Evolutionary conservation across 1,140 invertebrate species (phyloP).

Genomic region (Leguminivora glycinivorella): DNA sequence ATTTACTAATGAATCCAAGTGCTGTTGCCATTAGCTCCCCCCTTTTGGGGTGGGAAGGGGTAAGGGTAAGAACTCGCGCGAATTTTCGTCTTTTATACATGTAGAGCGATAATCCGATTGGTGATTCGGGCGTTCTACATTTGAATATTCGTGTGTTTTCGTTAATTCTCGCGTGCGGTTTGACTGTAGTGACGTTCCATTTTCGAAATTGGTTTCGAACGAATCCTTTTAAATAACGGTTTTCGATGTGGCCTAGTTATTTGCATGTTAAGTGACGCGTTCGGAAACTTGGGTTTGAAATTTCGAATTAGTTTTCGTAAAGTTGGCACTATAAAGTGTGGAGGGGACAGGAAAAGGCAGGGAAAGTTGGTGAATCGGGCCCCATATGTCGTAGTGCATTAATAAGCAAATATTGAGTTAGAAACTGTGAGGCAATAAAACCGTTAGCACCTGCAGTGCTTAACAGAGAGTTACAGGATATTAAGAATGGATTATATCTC

Average conservation of each 20-base stretch:
- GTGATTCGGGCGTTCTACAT: slow-evolving; percentile 69
- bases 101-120: slow-evolving; percentile 76
- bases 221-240: slow-evolving; percentile 22
- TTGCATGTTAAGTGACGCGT: slow-evolving; percentile 24
- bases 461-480: not conserved
- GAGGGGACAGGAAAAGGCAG: slow-evolving; percentile 21
- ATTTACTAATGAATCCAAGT: slow-evolving; percentile 80
- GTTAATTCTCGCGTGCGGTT: slow-evolving; percentile 57
- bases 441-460: slow-evolving; percentile 49
- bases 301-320: slow-evolving; percentile 15
- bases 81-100: slow-evolving; percentile 76
- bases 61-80: slow-evolving; percentile 67
- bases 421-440: slow-evolving; percentile 53
- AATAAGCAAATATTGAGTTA: slow-evolving; percentile 61
- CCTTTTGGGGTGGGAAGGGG: slow-evolving; percentile 36
- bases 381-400: slow-evolving; percentile 44
- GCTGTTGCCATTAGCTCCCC: slow-evolving; percentile 69
- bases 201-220: slow-evolving; percentile 50
- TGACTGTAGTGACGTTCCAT: slow-evolving; percentile 52
- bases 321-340: slow-evolving; percentile 1
- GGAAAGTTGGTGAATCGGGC: slow-evolving; percentile 22
- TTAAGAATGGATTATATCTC: not conserved
- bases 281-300: not conserved
- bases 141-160: slow-evolving; percentile 68
- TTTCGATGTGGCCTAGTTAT: slow-evolving; percentile 24